Conservation (phyloP, 1,140 invertebrate genomes). For the Andrena cerasifolii region DNA sequence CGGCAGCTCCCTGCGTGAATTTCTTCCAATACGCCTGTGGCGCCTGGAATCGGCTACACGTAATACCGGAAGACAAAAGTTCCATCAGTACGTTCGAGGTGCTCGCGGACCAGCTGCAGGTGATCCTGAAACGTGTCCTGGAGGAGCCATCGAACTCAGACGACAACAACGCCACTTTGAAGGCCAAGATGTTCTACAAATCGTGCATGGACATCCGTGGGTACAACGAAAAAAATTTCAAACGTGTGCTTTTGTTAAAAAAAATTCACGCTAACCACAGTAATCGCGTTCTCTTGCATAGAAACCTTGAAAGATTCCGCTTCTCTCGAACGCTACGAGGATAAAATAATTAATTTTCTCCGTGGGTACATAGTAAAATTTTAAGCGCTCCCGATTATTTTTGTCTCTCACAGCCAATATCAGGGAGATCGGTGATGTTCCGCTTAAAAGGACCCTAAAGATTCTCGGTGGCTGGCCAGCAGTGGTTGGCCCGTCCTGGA, state of each 20-base stretch:
- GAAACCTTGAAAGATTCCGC: no score
- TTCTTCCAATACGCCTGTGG: slow-evolving; percentile 96
- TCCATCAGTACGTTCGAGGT: slow-evolving; percentile 95
- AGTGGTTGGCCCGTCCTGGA: slow-evolving; percentile 85
- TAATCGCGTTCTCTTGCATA: no score
- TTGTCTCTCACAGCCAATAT: slow-evolving; percentile 85
- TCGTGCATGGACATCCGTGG: slow-evolving; percentile 95
- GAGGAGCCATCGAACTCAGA: slow-evolving; percentile 86
- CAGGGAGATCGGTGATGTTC: slow-evolving; percentile 86
- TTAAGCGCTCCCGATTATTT: neutral
- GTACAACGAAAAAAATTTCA: slow-evolving; percentile 78
- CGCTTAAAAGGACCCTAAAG: slow-evolving; percentile 84
- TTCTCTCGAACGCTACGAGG: no score
- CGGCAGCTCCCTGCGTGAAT: slow-evolving; percentile 91
- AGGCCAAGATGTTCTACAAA: slow-evolving; percentile 92
- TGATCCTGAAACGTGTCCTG: slow-evolving; percentile 90
- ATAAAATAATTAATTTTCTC: no score
- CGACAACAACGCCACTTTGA: slow-evolving; percentile 89
- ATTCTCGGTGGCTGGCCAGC: slow-evolving; percentile 91
- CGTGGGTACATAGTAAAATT: no score
- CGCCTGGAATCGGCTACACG: slow-evolving; percentile 93
- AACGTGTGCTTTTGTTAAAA: neutral
- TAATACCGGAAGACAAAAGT: slow-evolving; percentile 94
- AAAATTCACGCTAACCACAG: no score
- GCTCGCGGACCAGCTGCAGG: slow-evolving; percentile 92